Evolutionary conservation across 1,140 invertebrate genomes (phyloP), one percentile per base, ranked within the genome.

Genomic region (Euwallacea fornicatus): DNA sequence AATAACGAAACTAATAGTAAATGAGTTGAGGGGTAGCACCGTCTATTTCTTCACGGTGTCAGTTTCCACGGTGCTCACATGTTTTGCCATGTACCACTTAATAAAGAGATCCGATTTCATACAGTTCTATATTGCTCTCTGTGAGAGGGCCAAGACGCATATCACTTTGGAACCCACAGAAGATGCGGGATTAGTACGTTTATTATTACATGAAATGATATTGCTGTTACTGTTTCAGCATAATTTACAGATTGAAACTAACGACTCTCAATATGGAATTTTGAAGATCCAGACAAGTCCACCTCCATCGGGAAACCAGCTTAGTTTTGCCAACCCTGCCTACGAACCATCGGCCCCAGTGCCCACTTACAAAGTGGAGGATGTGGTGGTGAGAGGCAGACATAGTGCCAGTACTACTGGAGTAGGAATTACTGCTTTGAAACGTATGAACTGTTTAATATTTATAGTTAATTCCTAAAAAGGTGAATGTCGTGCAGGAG

Each of bases 41-140:
- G 88, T 93, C 41, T 88, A 93, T 77, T 96, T 96, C 82, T 96
- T 96, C 78, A 83, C 87, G 11, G 83, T 93, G 11, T 94, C 93
- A 13, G 90, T 92, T 60, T 78, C 88, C 0, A 87, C 92, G 11
- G 88, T 96, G 8, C 82, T 88, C 7, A 82, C 88, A 9, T 95
- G 93, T 74, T 93, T 90, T 73, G 82, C 90, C 73, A 81, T 94
- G 42, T 92, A 95, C 76, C 86, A 91, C 78, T 79, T 90, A 7
- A 88, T 93, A 63, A 88, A 91, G 74, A 86, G 88, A 64, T 91
- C 91, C 43, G 89, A 92, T 7, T 93, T 96, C 78, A 91, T 95
- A 55, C 88, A 91, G 73, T 94, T 92, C 78, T 94, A 96, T 75
- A 85, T 95, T 70, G 88, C 85, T 13, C 81, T 91, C 7, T 93